These are phyloP conservation scores for Poeciliopsis turneri DNA, from an alignment of 2,797 vertebrate genomes.

Conservation along the genomic window DNA sequence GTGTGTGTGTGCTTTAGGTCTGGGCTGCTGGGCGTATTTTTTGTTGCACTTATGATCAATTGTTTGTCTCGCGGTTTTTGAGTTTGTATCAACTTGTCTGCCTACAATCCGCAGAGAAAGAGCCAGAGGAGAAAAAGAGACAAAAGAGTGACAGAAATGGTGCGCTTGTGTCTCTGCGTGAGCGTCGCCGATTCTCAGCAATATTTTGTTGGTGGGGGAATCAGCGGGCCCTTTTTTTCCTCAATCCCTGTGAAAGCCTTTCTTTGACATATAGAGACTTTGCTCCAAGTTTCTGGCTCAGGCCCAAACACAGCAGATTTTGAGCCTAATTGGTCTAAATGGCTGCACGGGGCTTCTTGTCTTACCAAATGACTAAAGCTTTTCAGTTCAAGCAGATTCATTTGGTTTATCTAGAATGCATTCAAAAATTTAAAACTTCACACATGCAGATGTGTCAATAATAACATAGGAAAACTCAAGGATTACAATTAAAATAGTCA, in stretches of 20 bases:
- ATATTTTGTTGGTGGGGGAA: slow-evolving; percentile 21
- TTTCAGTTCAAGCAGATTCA: slow-evolving; percentile 51
- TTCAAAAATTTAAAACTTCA: slow-evolving; percentile 8
- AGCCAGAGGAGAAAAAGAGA: slow-evolving; percentile 30
- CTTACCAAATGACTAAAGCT: slow-evolving; percentile 57
- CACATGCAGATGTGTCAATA: slow-evolving; percentile 7
- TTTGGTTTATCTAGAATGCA: slow-evolving; percentile 39
- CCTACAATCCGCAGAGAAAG: slow-evolving; percentile 44
- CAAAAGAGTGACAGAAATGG: slow-evolving; percentile 49
- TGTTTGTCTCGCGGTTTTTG: slow-evolving; percentile 57
- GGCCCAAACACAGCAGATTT: slow-evolving; percentile 64
- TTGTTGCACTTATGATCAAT: slow-evolving; percentile 55
- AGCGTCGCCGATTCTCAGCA: slow-evolving; percentile 26
- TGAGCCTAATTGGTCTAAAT: slow-evolving; percentile 72
- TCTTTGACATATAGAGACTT: slow-evolving; percentile 58
- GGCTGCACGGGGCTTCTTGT: slow-evolving; percentile 64
- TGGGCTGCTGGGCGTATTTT: slow-evolving; percentile 41
- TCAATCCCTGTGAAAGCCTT: slow-evolving; percentile 51
- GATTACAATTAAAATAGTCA: slow-evolving; percentile 2
- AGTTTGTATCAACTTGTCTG: slow-evolving; percentile 52
- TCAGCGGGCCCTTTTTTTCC: slow-evolving; percentile 25
- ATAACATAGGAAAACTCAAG: slow-evolving; percentile 4
- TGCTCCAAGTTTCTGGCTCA: slow-evolving; percentile 65
- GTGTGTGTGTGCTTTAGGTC: slow-evolving; percentile 14
- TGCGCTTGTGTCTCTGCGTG: neutral